These are phyloP conservation scores for Phaonia tiefii DNA, from an alignment of 2,888 invertebrate genomes.

Conservation along the genomic window DNA sequence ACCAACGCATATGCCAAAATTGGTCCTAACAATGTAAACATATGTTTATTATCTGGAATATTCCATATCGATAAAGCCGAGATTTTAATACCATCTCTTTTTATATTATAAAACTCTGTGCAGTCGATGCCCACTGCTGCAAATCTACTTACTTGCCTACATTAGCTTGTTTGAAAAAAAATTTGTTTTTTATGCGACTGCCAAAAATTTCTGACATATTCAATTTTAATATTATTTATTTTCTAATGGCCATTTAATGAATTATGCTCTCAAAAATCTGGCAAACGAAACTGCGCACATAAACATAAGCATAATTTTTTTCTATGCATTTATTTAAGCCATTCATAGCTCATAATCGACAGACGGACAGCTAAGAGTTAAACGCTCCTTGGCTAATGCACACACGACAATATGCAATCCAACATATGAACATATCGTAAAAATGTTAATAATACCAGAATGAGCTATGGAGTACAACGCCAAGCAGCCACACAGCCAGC, in stretches of 20 bases:
- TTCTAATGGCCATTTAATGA: slow-evolving; percentile 63
- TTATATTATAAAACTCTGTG: too few species aligned
- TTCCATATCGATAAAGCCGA: too few species aligned
- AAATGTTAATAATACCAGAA: slow-evolving; percentile 7
- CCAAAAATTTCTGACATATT: slow-evolving; percentile 64
- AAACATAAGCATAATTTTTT: slow-evolving; percentile 56
- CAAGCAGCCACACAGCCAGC: slow-evolving; percentile 25
- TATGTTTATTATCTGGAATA: too few species aligned
- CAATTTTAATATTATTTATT: slow-evolving; percentile 65
- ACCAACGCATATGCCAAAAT: too few species aligned
- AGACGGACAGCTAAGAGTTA: background rate
- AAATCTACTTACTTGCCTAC: slow-evolving; percentile 4
- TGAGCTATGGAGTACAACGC: too few species aligned
- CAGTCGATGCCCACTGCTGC: background rate
- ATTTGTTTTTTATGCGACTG: slow-evolving; percentile 57
- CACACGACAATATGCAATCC: slow-evolving; percentile 16
- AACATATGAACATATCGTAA: slow-evolving; percentile 19
- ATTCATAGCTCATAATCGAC: slow-evolving; percentile 2
- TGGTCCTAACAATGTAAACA: too few species aligned
- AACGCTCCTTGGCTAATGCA: background rate
- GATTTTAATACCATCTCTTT: too few species aligned
- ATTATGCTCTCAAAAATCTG: slow-evolving; percentile 56
- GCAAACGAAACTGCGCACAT: slow-evolving; percentile 36
- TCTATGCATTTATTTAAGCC: background rate
- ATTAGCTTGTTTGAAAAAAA: slow-evolving; percentile 17